Evolutionary conservation across 2,797 vertebrate species (phyloP).

Genomic region (Echeneis naucrates): DNA sequence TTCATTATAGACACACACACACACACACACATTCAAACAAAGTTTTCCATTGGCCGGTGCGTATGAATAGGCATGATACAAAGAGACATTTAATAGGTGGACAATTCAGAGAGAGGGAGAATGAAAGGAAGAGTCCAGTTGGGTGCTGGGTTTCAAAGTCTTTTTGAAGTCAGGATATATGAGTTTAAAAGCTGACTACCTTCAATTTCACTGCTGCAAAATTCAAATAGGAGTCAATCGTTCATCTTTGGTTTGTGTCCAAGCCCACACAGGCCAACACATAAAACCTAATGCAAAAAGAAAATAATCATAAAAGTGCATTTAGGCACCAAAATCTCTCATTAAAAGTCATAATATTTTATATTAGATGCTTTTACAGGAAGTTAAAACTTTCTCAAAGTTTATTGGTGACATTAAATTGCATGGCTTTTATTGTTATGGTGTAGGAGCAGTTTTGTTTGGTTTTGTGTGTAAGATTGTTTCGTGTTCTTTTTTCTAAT

Average conservation of each 20-base stretch:
- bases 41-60: slow-evolving; percentile 46
- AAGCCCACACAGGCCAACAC: neutral
- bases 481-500: no score
- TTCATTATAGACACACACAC: slow-evolving; percentile 17
- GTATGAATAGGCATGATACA: slow-evolving; percentile 63
- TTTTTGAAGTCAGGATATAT: slow-evolving; percentile 48
- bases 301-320: neutral
- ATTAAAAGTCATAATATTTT: neutral
- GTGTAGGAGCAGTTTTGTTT: no score
- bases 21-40: slow-evolving; percentile 2
- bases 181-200: slow-evolving; percentile 29
- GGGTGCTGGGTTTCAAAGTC: slow-evolving; percentile 54
- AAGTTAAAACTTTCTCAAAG: neutral
- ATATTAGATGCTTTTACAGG: neutral
- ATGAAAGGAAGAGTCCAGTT: slow-evolving; percentile 21
- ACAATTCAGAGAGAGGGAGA: slow-evolving; percentile 42
- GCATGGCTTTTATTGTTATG: no score
- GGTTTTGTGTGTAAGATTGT: no score
- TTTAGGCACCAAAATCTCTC: neutral
- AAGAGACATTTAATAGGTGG: slow-evolving; percentile 73
- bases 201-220: slow-evolving; percentile 14
- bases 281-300: neutral
- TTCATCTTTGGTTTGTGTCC: neutral
- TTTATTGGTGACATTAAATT: no score
- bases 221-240: slow-evolving; percentile 15